These are phyloP conservation scores for Limanda limanda DNA, from an alignment of 2,113 vertebrate genomes.

Conservation along the genomic window DNA sequence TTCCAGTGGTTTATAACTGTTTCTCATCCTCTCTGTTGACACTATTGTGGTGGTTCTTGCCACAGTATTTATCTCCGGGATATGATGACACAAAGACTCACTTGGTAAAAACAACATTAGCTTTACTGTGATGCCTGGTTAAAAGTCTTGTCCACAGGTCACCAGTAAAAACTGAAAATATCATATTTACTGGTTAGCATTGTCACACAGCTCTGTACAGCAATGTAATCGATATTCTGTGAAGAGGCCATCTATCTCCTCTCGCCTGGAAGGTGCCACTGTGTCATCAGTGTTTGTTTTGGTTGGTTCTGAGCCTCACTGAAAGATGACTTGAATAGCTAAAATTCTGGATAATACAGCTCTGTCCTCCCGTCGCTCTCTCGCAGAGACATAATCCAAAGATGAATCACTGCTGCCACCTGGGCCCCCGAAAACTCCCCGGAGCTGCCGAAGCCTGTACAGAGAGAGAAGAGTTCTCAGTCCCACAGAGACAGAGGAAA, in stretches of 20 bases:
- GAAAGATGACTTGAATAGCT: constrained; percentile 7
- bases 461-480: not conserved
- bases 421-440: constrained; percentile 20
- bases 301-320: not conserved
- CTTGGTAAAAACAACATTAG: too few relatives aligned
- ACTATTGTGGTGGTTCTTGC: too few relatives aligned
- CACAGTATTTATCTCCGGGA: too few relatives aligned
- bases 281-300: not conserved
- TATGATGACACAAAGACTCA: too few relatives aligned
- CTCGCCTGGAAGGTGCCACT: not conserved
- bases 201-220: too few relatives aligned
- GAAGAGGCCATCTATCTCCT: not conserved
- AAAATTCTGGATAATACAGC: constrained; percentile 15
- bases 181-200: too few relatives aligned
- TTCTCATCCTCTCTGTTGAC: too few relatives aligned
- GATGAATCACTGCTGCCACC: constrained; percentile 27
- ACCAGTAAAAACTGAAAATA: too few relatives aligned
- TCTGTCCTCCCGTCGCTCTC: constrained; percentile 18
- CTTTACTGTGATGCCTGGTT: too few relatives aligned
- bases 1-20: too few relatives aligned
- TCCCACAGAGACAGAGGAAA: too few relatives aligned
- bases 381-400: constrained; percentile 29
- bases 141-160: too few relatives aligned
- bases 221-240: not conserved
- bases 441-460: not conserved